Base-by-base conservation (phyloP, 2,113 vertebrate genomes). In the Anhinga anhinga region DNA sequence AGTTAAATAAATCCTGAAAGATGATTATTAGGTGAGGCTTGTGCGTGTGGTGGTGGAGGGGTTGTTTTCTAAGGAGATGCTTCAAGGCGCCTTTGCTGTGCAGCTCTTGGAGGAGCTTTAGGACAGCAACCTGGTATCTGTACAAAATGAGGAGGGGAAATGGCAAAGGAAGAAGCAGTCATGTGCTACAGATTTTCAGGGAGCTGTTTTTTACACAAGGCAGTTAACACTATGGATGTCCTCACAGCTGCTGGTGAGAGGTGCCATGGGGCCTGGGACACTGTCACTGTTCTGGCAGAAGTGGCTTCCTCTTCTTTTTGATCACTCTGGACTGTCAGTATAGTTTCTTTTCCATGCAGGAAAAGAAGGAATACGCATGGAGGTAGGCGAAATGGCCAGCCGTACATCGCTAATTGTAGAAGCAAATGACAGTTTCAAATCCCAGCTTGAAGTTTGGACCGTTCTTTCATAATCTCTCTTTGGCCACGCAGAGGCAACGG, bases 1-100 rank as follows among this genome's bases (percentile, higher is more conserved):
- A 95, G 91, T 96, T 84, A 88, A 95, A 50, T 67, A 78, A 91
- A 32, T 88, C 86, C 73, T 40, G 26, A 87, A 91, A 69, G 88
- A 84, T 95, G 20, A 84, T 92, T 56, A 38, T 91, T 78, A 21
- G n/a, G 44, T 73, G 34, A 87, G 90, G 40, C 10, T 70, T 58
- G 23, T 36, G 2, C 38, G 44, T 52, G 69, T 83, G 59, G 30
- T 40, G 34, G 16, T 69, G n/a, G 62, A 80, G 78, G 27, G 47
- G 10, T 49, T 82, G 71, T 82, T 90, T 52, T 84, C 58, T 29
- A 38, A 85, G 38, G 44, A 72, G 45, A 9, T n/a, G 67, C 36
- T 86, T 89, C 25, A 18, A n/a, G 73, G 62, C 45, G 49, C 34
- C 77, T 91, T 88, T 76, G 13, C 45, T 66, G 32, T 58, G 27